Evolutionary conservation across 2,113 vertebrate genomes (phyloP).

Genomic region (Tachysurus vachellii): DNA sequence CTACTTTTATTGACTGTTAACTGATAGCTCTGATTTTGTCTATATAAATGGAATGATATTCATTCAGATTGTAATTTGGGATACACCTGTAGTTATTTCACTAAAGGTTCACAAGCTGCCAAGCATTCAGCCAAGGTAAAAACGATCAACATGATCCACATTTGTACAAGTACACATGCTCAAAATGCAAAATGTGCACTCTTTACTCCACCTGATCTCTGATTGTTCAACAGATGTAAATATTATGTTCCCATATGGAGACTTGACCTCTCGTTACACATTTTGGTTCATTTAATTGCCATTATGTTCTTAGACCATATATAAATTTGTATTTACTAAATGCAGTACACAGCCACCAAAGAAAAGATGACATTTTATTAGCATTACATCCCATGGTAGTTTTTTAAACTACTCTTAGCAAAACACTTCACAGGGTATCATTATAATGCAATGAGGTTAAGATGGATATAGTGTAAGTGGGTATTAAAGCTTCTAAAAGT

Average conservation of each 20-base stretch:
- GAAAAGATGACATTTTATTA: neutral
- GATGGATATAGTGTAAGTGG: neutral
- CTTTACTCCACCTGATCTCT: neutral
- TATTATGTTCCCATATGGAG: neutral
- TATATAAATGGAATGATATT: neutral
- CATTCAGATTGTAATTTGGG: neutral
- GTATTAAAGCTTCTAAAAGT: neutral
- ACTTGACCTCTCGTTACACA: neutral
- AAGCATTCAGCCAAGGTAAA: slow-evolving; percentile 20
- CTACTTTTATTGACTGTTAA: neutral
- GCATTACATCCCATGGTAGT: neutral
- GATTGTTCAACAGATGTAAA: neutral
- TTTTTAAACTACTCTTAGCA: neutral
- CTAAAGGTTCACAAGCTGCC: neutral
- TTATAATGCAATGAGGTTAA: neutral
- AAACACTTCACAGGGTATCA: neutral
- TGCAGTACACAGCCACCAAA: neutral
- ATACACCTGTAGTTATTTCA: neutral
- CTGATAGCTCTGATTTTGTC: neutral
- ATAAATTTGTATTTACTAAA: neutral
- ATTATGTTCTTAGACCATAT: neutral
- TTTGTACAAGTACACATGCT: neutral
- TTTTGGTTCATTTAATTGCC: neutral
- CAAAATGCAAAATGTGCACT: neutral
- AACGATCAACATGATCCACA: slow-evolving; percentile 18